Evolutionary conservation across 2,888 invertebrate species (phyloP), one percentile per base, ranked within the genome.

Genomic region (Morpho helenor): DNA sequence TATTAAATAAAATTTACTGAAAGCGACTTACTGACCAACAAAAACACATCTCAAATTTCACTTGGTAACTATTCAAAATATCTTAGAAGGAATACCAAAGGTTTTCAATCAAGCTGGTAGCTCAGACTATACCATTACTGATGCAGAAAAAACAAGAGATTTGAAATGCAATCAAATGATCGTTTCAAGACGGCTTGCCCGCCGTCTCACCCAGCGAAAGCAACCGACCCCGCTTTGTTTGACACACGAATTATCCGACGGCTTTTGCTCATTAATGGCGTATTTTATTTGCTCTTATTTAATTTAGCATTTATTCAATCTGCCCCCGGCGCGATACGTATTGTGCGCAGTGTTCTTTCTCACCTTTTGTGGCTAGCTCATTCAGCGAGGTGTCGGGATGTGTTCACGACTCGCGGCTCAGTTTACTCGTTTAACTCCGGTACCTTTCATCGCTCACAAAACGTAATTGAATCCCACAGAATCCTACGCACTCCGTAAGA

Each of bases 271-370:
- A 84, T 87, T 88, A 87, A 84, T 79, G 79, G 76, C 67, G 65
- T 71, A 74, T 86, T 90, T 89, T 90, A 89, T 91, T 91, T 88
- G 88, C 85, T 87, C 77, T 87, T 83, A 88, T 91, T 90, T 87
- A 91, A 91, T 91, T 91, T 89, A 82, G 84, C 84, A 87, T 88
- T 91, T 90, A 90, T 90, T 89, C 85, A 91, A 90, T 90, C 87
- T 87, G 80, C 83, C 80, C 79, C 79, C 69, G 77, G 82, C 79
- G 77, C 77, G 82, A 84, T 83, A 79, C 77, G 80, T 78, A 81
- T 79, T 78, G 77, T 81, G 74, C 56, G 66, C 66, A 50, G 49
- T 64, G 67, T 65, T 77, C 77, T 79, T 86, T 87, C 82, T 82
- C 89, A 85, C 87, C 88, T 84, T 89, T 89, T 89, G 87, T 88